Evolutionary conservation across 2,797 vertebrate genomes (phyloP).

Genomic region (Alca torda): DNA sequence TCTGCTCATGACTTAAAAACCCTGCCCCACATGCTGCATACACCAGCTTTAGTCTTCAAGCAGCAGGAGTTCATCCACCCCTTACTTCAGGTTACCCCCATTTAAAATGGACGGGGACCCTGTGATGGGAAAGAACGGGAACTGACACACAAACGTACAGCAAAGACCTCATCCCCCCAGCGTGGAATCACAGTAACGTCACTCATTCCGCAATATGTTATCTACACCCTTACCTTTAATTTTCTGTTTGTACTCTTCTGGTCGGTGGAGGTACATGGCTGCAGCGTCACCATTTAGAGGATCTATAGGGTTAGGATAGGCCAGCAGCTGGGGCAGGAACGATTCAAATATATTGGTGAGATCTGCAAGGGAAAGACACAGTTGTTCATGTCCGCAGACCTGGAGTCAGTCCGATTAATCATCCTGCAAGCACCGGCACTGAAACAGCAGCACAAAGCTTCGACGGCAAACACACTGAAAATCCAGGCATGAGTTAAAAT

Average conservation of each 20-base stretch:
- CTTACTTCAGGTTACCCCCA: not conserved
- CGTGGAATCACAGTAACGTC: not conserved
- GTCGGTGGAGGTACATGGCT: constrained; percentile 97
- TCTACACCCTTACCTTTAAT: constrained; percentile 87
- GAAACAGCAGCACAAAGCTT: not conserved
- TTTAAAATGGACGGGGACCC: rapidly evolving
- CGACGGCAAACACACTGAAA: not conserved
- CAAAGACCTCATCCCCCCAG: rapidly evolving
- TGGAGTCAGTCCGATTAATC: not conserved
- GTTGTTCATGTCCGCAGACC: rapidly evolving
- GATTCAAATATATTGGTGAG: constrained; percentile 99
- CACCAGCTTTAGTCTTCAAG: not conserved
- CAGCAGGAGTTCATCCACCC: not conserved
- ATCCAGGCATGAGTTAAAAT: not conserved
- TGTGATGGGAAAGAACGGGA: rapidly evolving
- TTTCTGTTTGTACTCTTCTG: constrained; percentile 99
- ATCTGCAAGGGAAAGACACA: constrained; percentile 73
- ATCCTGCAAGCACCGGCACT: not conserved
- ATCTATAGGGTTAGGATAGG: constrained; percentile 97
- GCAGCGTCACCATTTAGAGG: constrained; percentile 95
- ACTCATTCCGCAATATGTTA: not conserved
- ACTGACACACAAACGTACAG: rapidly evolving
- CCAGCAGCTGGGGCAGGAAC: constrained; percentile 97
- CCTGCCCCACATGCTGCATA: not conserved
- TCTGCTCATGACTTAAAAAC: not conserved